These are phyloP conservation scores for Latrodectus elegans DNA, from an alignment of 2,888 invertebrate genomes.

Conservation along the genomic window DNA sequence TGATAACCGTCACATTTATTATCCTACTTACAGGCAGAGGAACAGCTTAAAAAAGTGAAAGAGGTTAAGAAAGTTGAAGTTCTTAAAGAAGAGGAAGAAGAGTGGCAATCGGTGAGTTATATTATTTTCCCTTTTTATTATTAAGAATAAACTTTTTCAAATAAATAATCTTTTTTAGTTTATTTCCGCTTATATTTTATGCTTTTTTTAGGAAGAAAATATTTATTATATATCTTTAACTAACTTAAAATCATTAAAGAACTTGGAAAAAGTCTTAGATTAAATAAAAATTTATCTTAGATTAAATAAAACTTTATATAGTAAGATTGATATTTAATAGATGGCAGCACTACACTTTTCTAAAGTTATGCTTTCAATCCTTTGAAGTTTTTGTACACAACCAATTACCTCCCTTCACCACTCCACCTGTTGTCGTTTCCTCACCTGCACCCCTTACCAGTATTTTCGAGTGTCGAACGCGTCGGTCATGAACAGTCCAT, in stretches of 20 bases:
- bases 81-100: conserved; percentile 88
- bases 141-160: too few relatives aligned
- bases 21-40: conserved; percentile 80
- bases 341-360: conserved; percentile 60
- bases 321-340: neutral
- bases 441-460: neutral
- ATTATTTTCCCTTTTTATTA: too few relatives aligned
- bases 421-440: conserved; percentile 10
- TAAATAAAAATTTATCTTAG: too few relatives aligned
- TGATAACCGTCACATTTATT: too few relatives aligned
- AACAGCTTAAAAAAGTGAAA: conserved; percentile 88
- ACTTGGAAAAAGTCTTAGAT: too few relatives aligned
- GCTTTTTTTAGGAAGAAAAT: too few relatives aligned
- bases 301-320: too few relatives aligned
- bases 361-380: conserved; percentile 18
- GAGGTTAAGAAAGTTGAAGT: conserved; percentile 87
- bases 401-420: conserved; percentile 8
- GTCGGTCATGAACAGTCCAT: conserved; percentile 1
- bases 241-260: too few relatives aligned
- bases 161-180: too few relatives aligned
- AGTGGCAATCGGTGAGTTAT: conserved; percentile 89
- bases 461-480: conserved; percentile 1
- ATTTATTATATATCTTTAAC: too few relatives aligned
- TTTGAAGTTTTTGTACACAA: conserved; percentile 16
- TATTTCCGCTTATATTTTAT: too few relatives aligned